A percentile compares a stretch with the other conserved stretches of the same genome.
Conservation (phyloP, 2,797 vertebrate species). For the Gymnodraco acuticeps region DNA sequence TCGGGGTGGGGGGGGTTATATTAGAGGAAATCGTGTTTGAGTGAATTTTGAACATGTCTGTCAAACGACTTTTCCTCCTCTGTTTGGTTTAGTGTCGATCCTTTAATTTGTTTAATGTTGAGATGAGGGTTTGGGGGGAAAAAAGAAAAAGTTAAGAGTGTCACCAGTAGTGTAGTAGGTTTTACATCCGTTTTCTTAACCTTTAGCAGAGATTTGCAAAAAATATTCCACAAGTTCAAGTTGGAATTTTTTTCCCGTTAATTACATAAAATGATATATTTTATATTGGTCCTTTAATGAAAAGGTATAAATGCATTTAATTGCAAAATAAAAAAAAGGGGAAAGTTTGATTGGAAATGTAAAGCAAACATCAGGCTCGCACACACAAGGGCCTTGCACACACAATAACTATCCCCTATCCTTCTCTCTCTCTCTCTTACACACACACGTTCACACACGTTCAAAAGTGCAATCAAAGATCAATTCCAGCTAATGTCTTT, state of each 20-base stretch:
- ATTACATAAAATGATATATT: constrained; percentile 23
- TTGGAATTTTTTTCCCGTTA: constrained; percentile 26
- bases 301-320: background rate
- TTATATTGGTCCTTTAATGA: background rate
- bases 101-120: constrained; percentile 82
- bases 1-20: constrained; percentile 37
- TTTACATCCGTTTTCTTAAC: constrained; percentile 65
- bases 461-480: constrained; percentile 55
- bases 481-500: constrained; percentile 60
- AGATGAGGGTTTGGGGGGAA: constrained; percentile 37
- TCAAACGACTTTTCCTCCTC: constrained; percentile 69
- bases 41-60: constrained; percentile 75
- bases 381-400: background rate
- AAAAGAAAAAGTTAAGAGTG: constrained; percentile 58
- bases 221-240: constrained; percentile 50
- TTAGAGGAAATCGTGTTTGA: constrained; percentile 73
- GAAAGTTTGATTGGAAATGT: constrained; percentile 21
- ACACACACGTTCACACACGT: background rate
- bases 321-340: background rate
- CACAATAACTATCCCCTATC: background rate
- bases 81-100: constrained; percentile 78
- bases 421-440: no score
- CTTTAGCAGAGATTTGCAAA: constrained; percentile 67
- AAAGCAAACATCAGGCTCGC: background rate
- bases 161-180: constrained; percentile 44